Evolutionary conservation across 2,113 vertebrate genomes (phyloP).

Genomic region (Prionailurus viverrinus): DNA sequence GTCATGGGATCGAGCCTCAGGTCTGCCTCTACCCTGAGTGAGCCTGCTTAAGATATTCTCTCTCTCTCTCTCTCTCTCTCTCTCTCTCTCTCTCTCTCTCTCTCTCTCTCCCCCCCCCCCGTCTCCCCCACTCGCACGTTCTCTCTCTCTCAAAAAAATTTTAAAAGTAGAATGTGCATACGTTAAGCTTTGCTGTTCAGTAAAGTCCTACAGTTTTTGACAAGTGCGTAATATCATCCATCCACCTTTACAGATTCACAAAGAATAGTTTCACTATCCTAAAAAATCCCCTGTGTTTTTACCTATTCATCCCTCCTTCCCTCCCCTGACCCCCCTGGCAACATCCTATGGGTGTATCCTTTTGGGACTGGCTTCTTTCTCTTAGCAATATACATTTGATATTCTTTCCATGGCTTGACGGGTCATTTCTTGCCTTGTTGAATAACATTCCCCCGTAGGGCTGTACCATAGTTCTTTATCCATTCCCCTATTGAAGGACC

Average conservation of each 20-base stretch:
- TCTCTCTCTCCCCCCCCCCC: accelerated
- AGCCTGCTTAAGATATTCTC: too few species aligned
- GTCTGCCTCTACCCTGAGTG: too few species aligned
- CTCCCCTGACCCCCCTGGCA: background rate
- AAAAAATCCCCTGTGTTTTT: background rate
- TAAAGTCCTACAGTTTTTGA: background rate
- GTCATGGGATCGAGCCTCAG: too few species aligned
- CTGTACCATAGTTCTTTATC: background rate
- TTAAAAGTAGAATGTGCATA: too few species aligned
- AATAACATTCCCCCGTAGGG: background rate
- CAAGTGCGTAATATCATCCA: background rate
- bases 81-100: too few species aligned
- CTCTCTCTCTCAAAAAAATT: too few species aligned
- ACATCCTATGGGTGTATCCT: background rate
- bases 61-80: too few species aligned
- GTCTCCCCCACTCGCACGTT: too few species aligned
- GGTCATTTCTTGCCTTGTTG: background rate
- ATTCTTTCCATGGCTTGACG: background rate
- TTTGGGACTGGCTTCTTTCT: background rate
- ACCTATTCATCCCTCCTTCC: background rate
- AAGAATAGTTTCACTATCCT: background rate
- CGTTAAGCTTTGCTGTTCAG: background rate
- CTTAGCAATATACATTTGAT: background rate
- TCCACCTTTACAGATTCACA: background rate
- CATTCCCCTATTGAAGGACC: background rate